Evolutionary conservation across 1,140 invertebrate species (phyloP).

Genomic region (Lasaia peninsularis): DNA sequence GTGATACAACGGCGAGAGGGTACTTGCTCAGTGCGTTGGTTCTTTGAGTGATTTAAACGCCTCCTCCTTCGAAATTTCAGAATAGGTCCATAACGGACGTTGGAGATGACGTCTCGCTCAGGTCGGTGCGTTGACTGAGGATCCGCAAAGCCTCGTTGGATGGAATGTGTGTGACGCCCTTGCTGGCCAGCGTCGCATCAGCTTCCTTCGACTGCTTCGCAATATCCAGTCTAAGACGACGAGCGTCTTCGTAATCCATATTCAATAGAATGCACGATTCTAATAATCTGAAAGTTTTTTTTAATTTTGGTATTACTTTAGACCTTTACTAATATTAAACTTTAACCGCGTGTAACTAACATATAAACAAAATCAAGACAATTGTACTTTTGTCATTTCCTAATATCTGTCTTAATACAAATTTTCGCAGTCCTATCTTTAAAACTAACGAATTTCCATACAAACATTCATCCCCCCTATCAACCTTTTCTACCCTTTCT

Average conservation of each 20-base stretch:
- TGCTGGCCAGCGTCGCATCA: slow-evolving; percentile 18
- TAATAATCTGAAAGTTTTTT: slow-evolving; percentile 82
- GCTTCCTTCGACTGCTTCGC: slow-evolving; percentile 26
- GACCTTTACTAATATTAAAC: no score
- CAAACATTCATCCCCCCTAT: no score
- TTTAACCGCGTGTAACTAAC: no score
- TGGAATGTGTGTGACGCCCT: slow-evolving; percentile 37
- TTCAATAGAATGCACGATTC: slow-evolving; percentile 89
- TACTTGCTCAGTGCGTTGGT: background rate
- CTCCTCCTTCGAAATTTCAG: slow-evolving; percentile 57
- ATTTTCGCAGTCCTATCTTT: no score
- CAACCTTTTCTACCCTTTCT: no score
- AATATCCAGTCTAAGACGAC: slow-evolving; percentile 78
- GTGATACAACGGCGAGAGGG: background rate
- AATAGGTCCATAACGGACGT: slow-evolving; percentile 62
- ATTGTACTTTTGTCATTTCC: no score
- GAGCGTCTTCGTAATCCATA: slow-evolving; percentile 85
- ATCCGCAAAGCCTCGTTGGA: slow-evolving; percentile 45
- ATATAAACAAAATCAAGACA: no score
- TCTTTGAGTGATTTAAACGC: slow-evolving; percentile 33
- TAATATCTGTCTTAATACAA: no score
- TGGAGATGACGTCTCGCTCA: slow-evolving; percentile 40
- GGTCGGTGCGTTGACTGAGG: slow-evolving; percentile 66
- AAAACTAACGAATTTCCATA: no score
- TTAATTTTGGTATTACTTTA: no score